A percentile compares a stretch with the other conserved stretches of the same genome.
These are phyloP conservation scores for Erythrolamprus reginae DNA, from an alignment of 2,113 vertebrate genomes.

Conservation along the genomic window DNA sequence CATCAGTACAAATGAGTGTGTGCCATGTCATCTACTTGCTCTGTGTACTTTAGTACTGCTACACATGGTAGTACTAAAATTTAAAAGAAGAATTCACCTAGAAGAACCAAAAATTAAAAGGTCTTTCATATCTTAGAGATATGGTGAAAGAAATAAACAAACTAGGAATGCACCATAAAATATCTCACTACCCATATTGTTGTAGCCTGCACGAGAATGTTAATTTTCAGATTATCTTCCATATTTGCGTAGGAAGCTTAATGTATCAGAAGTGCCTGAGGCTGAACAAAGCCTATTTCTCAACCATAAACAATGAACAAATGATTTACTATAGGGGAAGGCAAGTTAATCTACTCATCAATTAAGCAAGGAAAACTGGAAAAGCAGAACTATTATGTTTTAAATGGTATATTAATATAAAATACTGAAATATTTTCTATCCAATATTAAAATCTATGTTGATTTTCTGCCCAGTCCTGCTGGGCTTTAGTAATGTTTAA, in stretches of 20 bases:
- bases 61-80: not conserved
- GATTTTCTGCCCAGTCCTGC: constrained; percentile 23
- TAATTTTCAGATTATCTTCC: not conserved
- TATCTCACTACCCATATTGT: not conserved
- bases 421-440: constrained; percentile 17
- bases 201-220: not conserved
- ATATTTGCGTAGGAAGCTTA: constrained; percentile 27
- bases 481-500: not conserved
- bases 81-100: not conserved
- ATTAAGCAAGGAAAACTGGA: constrained; percentile 20
- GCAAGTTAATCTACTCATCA: not conserved
- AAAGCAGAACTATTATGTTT: constrained; percentile 25
- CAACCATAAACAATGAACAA: not conserved
- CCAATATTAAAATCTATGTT: constrained; percentile 37
- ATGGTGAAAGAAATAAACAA: not conserved
- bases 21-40: too few species aligned
- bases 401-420: constrained; percentile 6
- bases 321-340: not conserved
- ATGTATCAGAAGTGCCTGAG: constrained; percentile 20
- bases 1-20: too few species aligned
- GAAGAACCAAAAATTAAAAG: not conserved
- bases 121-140: not conserved
- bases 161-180: too few species aligned
- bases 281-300: not conserved
- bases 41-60: not conserved